Base-by-base conservation (phyloP, 2,113 vertebrate genomes). In the Hippocampus guttulatus region DNA sequence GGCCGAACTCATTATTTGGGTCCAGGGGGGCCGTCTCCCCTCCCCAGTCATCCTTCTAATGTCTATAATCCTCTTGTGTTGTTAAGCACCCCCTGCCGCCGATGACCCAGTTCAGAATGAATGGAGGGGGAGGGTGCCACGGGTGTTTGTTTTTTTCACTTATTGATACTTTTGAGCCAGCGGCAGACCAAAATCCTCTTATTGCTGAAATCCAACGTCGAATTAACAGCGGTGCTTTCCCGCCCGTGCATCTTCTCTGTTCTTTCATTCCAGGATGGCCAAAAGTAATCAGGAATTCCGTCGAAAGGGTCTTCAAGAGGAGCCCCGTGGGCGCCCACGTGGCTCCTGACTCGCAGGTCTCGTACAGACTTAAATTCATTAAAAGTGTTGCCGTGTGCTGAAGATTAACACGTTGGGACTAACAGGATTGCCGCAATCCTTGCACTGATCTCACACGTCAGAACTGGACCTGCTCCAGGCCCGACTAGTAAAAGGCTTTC, bases 41-140 rank as follows among this genome's bases (percentile, higher is more conserved):
- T 60, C 38, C 52, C 54, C 69, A 74, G 23, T 25, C 25, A 21
- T 38, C 15, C 43, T 68, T 49, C 60, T 6, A 64, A 75, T 71
- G 15, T 61, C 41, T 64, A 64, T 88, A 85, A 88, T 88, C 83
- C 81, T 80, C 78, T 80, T 83, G 71, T 61, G 65, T 68, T 75
- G 57, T 64, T 75, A 14, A 21, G 75, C 68, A 16, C 74, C 72
- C 4, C 73, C 76, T 71, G 74, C 75, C 30, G 11, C 18, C 8
- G 60, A 74, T 87, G 85, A 86, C 81, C 88, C 85, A 88, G 77
- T 89, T 43, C 67, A 71, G 27, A 12, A 8, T 81, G 58, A 74
- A 70, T 66, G 38, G 16, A 23, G 49, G 38, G 33, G 69, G 63
- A 20, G 57, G 71, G 68, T 72, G 21, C 62, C 43, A 33, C 52